Evolutionary conservation across 2,797 vertebrate genomes (phyloP), one percentile per base, ranked within the genome.

Genomic region (Rallus crepitans): DNA sequence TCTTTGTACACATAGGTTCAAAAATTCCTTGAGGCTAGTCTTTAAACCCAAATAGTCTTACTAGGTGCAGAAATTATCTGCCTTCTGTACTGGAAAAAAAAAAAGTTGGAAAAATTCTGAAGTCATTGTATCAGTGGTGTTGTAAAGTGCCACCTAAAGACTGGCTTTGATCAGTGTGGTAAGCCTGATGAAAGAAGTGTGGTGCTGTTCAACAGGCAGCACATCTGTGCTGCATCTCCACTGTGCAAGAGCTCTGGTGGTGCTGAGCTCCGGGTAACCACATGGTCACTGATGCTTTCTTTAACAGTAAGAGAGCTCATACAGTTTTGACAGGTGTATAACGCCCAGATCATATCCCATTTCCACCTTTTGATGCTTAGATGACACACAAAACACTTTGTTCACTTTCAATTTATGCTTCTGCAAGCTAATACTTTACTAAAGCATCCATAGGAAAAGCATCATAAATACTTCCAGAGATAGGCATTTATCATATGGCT

Each of bases 331-430:
- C 64, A 30, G 14, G 17, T 66, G 25, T 20, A 25, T 42, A 79
- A 45, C 28, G 12, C 28, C 56, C 66, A 81, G 24, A 53, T 85
- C 56, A 21, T 40, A 66, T 24, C n/a, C 52, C 52, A 31, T 68
- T 82, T 90, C 24, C 57, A 91, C 28, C 21, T 91, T 73, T 52
- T 79, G 72, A 56, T 87, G 56, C n/a, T 79, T 78, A 48, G 60
- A 40, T 73, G 47, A n/a, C 33, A 91, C 50, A 56, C 4, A 33
- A 82, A 71, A 23, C 12, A 50, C 13, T 70, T 82, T 55, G 20
- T 63, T 83, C 35, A 10, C 15, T 66, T 83, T 65, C 4, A 8
- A 16, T 78, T 50, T 39, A 31, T 12, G 24, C 53, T 87, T 82
- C 76, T 80, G 61, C 28, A 50, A 69, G 56, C 35, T 72, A 61